Evolutionary conservation across 2,113 vertebrate genomes (phyloP).

Genomic region (Dipodomys stephensi): DNA sequence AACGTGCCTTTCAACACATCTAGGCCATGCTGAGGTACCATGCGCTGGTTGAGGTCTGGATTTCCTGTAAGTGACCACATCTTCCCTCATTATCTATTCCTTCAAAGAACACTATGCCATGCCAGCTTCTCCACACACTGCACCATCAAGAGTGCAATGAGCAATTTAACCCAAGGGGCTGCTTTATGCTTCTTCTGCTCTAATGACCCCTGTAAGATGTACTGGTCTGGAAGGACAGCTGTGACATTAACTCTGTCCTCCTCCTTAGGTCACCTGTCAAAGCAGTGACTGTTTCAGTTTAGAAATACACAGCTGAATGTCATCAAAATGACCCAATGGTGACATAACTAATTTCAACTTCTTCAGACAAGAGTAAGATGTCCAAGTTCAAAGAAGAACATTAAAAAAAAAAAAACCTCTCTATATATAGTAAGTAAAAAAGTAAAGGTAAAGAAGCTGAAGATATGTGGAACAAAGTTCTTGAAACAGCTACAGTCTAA

Average conservation of each 20-base stretch:
- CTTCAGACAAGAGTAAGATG: constrained; percentile 14
- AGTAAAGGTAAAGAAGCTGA: constrained; percentile 27
- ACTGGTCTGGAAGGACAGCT: background rate
- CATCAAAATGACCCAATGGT: constrained; percentile 7
- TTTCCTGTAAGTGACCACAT: background rate
- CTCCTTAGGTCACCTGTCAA: background rate
- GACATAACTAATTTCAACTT: constrained; percentile 34
- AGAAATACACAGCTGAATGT: constrained; percentile 3
- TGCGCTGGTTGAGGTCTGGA: background rate
- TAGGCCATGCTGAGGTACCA: background rate
- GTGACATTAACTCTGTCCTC: constrained; percentile 14
- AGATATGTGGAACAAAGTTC: background rate
- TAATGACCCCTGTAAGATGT: background rate
- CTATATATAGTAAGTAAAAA: background rate
- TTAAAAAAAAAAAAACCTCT: no score
- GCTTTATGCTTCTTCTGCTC: constrained; percentile 19
- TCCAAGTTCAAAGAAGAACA: constrained; percentile 25
- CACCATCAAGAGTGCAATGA: background rate
- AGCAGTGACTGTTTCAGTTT: background rate
- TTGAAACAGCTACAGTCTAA: background rate
- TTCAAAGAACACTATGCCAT: background rate
- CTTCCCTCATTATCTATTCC: background rate
- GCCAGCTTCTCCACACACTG: background rate
- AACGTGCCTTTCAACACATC: background rate
- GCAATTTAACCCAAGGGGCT: background rate